phyloP scores from a whole-genome alignment of 2,888 invertebrate genomes.

The Macaria liturata region DNA sequence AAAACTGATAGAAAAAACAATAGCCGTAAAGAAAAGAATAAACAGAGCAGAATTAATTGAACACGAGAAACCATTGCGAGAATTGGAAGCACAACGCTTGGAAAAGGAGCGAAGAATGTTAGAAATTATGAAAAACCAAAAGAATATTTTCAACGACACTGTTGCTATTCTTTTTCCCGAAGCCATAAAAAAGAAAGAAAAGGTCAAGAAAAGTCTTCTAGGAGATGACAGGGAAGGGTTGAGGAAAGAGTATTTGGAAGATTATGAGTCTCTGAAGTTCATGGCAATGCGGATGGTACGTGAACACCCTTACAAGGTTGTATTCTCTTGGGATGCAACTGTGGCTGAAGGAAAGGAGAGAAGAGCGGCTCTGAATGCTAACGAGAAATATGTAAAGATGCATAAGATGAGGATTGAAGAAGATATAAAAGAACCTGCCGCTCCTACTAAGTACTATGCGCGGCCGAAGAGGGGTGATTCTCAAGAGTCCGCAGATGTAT shows the following conservation, averaged over 20 bases:
- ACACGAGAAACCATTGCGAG: slow-evolving; percentile 84
- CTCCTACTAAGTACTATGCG: neutral
- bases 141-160: slow-evolving; percentile 86
- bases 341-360: slow-evolving; percentile 78
- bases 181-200: slow-evolving; percentile 75
- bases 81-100: slow-evolving; percentile 81
- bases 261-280: slow-evolving; percentile 57
- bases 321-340: slow-evolving; percentile 83
- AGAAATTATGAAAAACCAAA: slow-evolving; percentile 82
- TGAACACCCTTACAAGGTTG: slow-evolving; percentile 71
- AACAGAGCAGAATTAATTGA: slow-evolving; percentile 83
- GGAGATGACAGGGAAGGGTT: slow-evolving; percentile 64
- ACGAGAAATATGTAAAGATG: slow-evolving; percentile 58
- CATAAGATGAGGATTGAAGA: slow-evolving; percentile 60
- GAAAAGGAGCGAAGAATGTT: slow-evolving; percentile 83
- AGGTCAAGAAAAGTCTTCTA: slow-evolving; percentile 68
- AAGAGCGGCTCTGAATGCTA: slow-evolving; percentile 69
- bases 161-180: slow-evolving; percentile 85
- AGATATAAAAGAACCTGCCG: slow-evolving; percentile 37
- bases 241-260: slow-evolving; percentile 62
- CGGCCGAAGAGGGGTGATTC: neutral
- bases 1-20: slow-evolving; percentile 84
- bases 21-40: slow-evolving; percentile 85
- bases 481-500: neutral
- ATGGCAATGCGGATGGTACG: slow-evolving; percentile 65